These are phyloP conservation scores for Syngnathus floridae DNA, from an alignment of 2,113 vertebrate genomes.

Conservation along the genomic window DNA sequence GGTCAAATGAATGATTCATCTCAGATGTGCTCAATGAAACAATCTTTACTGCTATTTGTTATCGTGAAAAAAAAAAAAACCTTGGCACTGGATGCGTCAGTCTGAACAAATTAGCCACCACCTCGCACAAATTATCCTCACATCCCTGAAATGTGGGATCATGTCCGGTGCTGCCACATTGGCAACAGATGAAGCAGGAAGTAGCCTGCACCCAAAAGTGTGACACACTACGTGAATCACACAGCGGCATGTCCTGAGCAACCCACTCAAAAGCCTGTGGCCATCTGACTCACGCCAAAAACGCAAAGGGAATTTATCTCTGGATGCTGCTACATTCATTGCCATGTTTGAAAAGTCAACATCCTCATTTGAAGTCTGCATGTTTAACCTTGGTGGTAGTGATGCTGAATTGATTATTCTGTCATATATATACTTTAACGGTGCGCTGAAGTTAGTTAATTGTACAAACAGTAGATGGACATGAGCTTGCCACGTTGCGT, in stretches of 20 bases:
- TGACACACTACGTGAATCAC: slow-evolving; percentile 49
- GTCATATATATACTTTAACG: neutral
- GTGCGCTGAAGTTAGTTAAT: neutral
- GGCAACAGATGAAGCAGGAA: slow-evolving; percentile 30
- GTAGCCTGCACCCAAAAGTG: slow-evolving; percentile 27
- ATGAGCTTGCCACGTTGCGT: neutral
- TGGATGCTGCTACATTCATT: neutral
- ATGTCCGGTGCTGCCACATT: slow-evolving; percentile 27
- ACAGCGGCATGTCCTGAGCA: slow-evolving; percentile 44
- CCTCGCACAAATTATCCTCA: slow-evolving; percentile 39
- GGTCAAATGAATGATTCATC: slow-evolving; percentile 52
- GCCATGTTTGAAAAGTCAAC: neutral
- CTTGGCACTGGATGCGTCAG: slow-evolving; percentile 55
- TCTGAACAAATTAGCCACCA: slow-evolving; percentile 46
- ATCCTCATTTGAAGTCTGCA: slow-evolving; percentile 4
- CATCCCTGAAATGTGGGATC: slow-evolving; percentile 39
- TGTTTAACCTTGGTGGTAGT: slow-evolving; percentile 3
- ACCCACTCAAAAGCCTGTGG: slow-evolving; percentile 26
- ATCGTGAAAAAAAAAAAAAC: slow-evolving; percentile 31
- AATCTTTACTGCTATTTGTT: slow-evolving; percentile 51
- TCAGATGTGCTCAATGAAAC: slow-evolving; percentile 55
- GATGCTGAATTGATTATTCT: neutral
- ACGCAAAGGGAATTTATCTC: slow-evolving; percentile 12
- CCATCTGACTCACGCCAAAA: slow-evolving; percentile 43
- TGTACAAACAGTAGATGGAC: neutral